These are phyloP conservation scores for Dascillus cervinus DNA, from an alignment of 2,888 invertebrate species.

Conservation along the genomic window DNA sequence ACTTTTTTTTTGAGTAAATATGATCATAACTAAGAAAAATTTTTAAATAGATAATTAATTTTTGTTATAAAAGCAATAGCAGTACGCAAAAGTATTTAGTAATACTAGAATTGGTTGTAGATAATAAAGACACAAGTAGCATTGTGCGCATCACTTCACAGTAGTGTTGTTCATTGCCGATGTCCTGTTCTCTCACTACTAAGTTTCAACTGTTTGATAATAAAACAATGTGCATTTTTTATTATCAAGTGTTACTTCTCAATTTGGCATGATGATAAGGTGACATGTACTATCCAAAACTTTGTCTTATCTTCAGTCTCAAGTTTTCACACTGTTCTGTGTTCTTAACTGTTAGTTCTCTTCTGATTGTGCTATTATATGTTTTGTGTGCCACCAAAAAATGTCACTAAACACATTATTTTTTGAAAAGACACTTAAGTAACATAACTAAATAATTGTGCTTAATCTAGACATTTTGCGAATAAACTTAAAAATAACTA, in stretches of 20 bases:
- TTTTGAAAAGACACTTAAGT: slow-evolving; percentile 1
- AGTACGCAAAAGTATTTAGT: slow-evolving; percentile 20
- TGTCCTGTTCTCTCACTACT: slow-evolving; percentile 9
- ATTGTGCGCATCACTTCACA: slow-evolving; percentile 22
- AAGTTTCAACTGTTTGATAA: slow-evolving; percentile 11
- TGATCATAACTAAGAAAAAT: too few relatives aligned
- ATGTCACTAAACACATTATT: slow-evolving; percentile 3
- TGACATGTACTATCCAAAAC: slow-evolving; percentile 68
- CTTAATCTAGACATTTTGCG: slow-evolving; percentile 1
- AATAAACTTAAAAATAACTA: slow-evolving; percentile 4
- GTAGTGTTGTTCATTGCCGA: slow-evolving; percentile 21
- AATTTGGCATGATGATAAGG: slow-evolving; percentile 42
- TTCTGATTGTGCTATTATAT: slow-evolving; percentile 1
- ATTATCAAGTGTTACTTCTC: slow-evolving; percentile 10
- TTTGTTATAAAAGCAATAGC: slow-evolving; percentile 31
- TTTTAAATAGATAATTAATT: too few relatives aligned
- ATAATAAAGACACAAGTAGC: slow-evolving; percentile 28
- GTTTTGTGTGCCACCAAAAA: slow-evolving; percentile 2
- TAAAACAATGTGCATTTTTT: slow-evolving; percentile 5
- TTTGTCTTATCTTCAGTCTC: slow-evolving; percentile 15
- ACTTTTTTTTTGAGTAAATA: too few relatives aligned
- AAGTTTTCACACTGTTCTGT: slow-evolving; percentile 25
- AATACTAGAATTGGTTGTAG: slow-evolving; percentile 25
- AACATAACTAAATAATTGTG: too few relatives aligned
- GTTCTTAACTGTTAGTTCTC: slow-evolving; percentile 28